phyloP scores from a whole-genome alignment of 2,797 vertebrate genomes.

The Tapera naevia region DNA sequence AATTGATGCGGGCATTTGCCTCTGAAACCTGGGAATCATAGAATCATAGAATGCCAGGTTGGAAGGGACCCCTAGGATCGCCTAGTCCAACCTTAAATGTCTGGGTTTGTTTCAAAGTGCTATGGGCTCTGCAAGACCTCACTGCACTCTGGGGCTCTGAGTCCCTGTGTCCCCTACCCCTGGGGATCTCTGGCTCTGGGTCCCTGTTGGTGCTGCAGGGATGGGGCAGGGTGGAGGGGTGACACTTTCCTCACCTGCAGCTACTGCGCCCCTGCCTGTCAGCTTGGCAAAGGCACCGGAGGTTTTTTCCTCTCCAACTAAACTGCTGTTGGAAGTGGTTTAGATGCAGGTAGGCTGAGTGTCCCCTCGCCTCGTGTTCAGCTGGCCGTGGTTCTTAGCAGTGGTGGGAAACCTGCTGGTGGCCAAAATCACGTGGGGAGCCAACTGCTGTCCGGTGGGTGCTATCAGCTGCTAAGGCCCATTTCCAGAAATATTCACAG shows the following conservation, averaged over 20 bases:
- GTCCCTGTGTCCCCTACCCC: background rate
- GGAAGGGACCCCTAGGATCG: no score
- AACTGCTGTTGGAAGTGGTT: background rate
- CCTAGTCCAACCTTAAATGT: no score
- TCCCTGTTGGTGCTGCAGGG: background rate
- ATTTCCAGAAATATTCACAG: background rate
- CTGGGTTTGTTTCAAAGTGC: background rate
- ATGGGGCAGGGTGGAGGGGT: background rate
- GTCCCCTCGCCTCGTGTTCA: background rate
- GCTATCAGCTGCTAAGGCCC: background rate
- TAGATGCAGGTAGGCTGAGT: background rate
- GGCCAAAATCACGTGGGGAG: background rate
- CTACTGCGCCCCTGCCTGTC: background rate
- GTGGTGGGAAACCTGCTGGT: background rate
- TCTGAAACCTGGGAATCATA: background rate
- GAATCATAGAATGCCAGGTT: no score
- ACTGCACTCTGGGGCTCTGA: rapidly evolving
- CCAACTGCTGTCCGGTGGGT: background rate
- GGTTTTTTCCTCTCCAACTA: background rate
- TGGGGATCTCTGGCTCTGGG: background rate
- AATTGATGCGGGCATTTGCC: background rate
- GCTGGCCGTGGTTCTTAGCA: rapidly evolving
- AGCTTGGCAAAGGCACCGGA: background rate
- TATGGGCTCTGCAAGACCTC: background rate
- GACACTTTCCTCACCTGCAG: background rate